phyloP scores from a whole-genome alignment of 2,888 invertebrate species.

The Kryphioiulus occultus region DNA sequence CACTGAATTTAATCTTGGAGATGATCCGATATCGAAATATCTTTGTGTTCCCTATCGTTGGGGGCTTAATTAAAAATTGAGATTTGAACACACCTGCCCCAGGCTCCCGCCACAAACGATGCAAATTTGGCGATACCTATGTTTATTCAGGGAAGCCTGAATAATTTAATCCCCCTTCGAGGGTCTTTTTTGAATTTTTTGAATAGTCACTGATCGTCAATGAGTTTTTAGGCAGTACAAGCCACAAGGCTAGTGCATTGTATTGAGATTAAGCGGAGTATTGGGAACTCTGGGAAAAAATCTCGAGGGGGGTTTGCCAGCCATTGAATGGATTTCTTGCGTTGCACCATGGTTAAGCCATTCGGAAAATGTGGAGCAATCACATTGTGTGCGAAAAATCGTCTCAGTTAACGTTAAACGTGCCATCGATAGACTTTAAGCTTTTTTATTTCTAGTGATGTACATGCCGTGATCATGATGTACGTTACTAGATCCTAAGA shows the following conservation, averaged over 20 bases:
- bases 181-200: neutral
- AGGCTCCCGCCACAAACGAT: neutral
- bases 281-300: neutral
- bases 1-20: neutral
- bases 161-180: neutral
- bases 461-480: too few species aligned
- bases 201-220: neutral
- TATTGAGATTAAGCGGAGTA: slow-evolving; percentile 19
- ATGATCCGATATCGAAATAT: neutral
- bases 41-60: neutral
- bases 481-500: neutral
- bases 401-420: neutral
- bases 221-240: neutral
- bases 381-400: slow-evolving; percentile 17
- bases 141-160: neutral
- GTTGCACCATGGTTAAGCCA: slow-evolving; percentile 28
- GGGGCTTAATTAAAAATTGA: slow-evolving; percentile 24
- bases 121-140: neutral
- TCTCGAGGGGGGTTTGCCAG: neutral
- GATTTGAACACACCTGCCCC: neutral
- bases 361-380: slow-evolving; percentile 36
- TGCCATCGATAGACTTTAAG: neutral
- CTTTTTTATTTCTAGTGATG: neutral
- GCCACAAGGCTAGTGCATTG: neutral
- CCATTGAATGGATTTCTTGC: neutral